phyloP scores from a whole-genome alignment of 2,113 vertebrate genomes.

The human (Homo sapiens) region DNA sequence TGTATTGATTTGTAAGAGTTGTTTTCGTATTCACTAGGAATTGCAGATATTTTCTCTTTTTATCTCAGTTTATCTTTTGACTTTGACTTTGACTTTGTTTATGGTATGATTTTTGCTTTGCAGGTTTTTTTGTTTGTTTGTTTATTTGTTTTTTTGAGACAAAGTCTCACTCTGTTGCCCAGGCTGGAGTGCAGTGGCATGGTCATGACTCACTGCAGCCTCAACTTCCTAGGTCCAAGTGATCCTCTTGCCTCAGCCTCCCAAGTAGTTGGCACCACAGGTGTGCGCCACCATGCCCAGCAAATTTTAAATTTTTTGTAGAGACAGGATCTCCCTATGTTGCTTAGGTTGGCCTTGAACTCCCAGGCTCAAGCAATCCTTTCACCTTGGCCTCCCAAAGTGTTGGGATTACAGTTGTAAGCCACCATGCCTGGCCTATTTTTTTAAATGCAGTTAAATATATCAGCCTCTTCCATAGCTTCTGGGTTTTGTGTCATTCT shows the following conservation, averaged over 20 bases:
- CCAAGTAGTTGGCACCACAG: background rate
- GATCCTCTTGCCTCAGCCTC: background rate
- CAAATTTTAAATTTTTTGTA: background rate
- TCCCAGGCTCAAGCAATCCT: background rate
- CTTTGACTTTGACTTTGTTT: slow-evolving; percentile 19
- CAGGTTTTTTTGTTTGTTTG: background rate
- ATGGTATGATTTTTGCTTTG: background rate
- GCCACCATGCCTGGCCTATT: background rate
- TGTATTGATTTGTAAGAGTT: background rate
- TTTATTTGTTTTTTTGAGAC: background rate
- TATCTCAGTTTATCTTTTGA: background rate
- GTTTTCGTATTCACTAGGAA: background rate
- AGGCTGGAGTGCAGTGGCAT: background rate
- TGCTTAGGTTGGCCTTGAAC: background rate
- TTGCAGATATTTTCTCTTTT: background rate
- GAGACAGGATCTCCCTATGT: background rate
- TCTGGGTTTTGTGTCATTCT: slow-evolving; percentile 36
- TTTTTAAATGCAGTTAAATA: background rate
- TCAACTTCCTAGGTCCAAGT: background rate
- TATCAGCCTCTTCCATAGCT: background rate
- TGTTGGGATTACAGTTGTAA: background rate
- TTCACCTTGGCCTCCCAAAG: background rate
- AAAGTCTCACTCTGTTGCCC: background rate
- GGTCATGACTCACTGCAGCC: background rate
- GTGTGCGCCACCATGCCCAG: background rate